Evolutionary conservation across 2,888 invertebrate species (phyloP), one percentile per base, ranked within the genome.

Genomic region (Eupithecia inturbata): DNA sequence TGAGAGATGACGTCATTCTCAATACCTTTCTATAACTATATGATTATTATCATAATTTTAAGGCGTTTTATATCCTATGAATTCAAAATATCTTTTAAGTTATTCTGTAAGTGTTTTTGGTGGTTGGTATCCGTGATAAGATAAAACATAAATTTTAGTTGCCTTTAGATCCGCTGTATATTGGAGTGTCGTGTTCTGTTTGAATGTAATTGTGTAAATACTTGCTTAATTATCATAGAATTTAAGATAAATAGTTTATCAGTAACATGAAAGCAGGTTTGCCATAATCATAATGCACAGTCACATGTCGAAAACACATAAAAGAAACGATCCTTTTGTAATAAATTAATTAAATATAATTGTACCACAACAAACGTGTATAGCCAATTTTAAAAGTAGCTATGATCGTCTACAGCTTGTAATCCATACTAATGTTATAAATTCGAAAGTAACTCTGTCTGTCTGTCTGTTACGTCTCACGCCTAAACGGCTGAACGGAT

Each of bases 151-250:
- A 19, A 16, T 62, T 62, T 62, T 62, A 9, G n/a, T 1, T 4
- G 10, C 53, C 22, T 5, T 26, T 57, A 57, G 10, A 26, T 26
- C 12, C 12, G 26, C 57, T 57, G 57, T 62, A 31, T 31, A 31
- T 19, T 19, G 26, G 31, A 62, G 62, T 62, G 16, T 31, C 10
- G 62, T 62, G 62, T 62, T 62, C 62, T 4, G 19, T 57, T 62
- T 62, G 19, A 62, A 31, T 62, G 62, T 9, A 28, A 28, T 31
- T 62, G 31, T 62, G 62, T 31, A 62, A 62, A 62, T 62, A 26
- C 26, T 57, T 57, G 57, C 57, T 57, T 57, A 57, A 12, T 12
- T 14, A 57, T 26, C 26, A 57, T 57, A 57, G 0, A 22, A 57
- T 57, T 14, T 57, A 1, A 22, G 10, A 53, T 1, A 26, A 53